Evolutionary conservation across 1,140 invertebrate species (phyloP).

Genomic region (Oryctes rhinoceros): DNA sequence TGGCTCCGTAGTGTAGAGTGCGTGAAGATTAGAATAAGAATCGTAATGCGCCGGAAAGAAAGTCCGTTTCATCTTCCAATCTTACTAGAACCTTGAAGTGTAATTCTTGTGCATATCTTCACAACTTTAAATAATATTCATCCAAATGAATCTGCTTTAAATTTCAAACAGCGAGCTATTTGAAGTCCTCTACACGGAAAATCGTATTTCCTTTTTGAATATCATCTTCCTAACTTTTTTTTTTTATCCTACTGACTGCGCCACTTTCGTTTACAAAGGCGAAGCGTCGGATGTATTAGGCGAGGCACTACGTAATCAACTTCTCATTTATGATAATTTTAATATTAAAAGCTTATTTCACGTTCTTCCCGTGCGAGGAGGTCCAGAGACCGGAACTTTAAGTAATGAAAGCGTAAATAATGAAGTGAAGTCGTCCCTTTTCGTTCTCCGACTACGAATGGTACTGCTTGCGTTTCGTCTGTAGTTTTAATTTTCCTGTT

Average conservation of each 20-base stretch:
- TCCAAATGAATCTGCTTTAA: too few relatives aligned
- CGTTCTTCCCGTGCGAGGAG: background rate
- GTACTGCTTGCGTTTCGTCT: background rate
- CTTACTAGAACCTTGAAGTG: too few relatives aligned
- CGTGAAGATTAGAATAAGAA: too few relatives aligned
- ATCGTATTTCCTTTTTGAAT: background rate
- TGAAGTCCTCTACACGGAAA: too few relatives aligned
- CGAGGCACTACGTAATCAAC: background rate
- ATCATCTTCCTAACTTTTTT: background rate
- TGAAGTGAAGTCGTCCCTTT: background rate
- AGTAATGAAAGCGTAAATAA: slow-evolving; percentile 5
- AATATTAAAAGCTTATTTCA: slow-evolving; percentile 5
- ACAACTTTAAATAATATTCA: too few relatives aligned
- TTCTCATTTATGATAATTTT: background rate
- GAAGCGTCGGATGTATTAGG: too few relatives aligned
- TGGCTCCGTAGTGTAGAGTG: too few relatives aligned
- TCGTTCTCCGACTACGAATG: background rate
- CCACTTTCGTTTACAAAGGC: background rate
- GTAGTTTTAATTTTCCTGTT: background rate
- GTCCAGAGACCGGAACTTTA: background rate
- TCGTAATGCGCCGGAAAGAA: too few relatives aligned
- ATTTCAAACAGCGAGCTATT: too few relatives aligned
- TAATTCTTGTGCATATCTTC: too few relatives aligned
- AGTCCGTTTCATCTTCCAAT: too few relatives aligned
- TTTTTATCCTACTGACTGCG: slow-evolving; percentile 5